A percentile compares a stretch with the other conserved stretches of the same genome.
phyloP scores from a whole-genome alignment of 2,888 invertebrate genomes.

The Sussaba pulchella region DNA sequence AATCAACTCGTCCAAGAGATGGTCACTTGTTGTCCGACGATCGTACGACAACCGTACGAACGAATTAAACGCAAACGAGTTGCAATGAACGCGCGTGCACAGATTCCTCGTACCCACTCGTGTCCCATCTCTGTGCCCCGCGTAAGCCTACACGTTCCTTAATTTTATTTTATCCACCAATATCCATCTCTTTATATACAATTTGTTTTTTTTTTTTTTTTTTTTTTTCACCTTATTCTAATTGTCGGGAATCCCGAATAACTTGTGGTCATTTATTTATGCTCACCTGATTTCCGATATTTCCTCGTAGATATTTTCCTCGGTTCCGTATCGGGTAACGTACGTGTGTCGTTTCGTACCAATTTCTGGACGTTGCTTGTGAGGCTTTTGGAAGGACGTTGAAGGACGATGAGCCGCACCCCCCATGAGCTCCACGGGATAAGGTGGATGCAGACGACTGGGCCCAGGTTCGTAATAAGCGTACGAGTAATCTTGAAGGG shows the following conservation, averaged over 20 bases:
- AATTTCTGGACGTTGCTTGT: slow-evolving; percentile 76
- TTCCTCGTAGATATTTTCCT: slow-evolving; percentile 94
- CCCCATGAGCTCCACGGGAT: slow-evolving; percentile 86
- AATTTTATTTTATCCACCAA: too few species aligned
- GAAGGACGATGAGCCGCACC: slow-evolving; percentile 77
- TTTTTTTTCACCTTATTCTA: not conserved
- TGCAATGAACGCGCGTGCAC: slow-evolving; percentile 60
- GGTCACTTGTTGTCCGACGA: slow-evolving; percentile 55
- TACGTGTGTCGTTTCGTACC: slow-evolving; percentile 88
- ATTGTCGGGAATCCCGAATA: not conserved
- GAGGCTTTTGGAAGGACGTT: slow-evolving; percentile 81
- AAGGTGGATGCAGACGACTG: slow-evolving; percentile 87
- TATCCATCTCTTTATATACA: too few species aligned
- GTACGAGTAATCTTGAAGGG: slow-evolving; percentile 90
- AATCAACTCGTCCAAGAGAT: slow-evolving; percentile 37
- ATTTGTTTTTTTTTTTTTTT: too few species aligned
- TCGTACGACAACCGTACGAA: too few species aligned
- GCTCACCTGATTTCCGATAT: slow-evolving; percentile 88
- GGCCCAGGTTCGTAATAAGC: slow-evolving; percentile 92
- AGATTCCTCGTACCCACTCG: slow-evolving; percentile 39
- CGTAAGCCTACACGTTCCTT: too few species aligned
- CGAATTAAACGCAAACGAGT: slow-evolving; percentile 60
- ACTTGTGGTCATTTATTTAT: too few species aligned
- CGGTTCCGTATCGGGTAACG: slow-evolving; percentile 92
- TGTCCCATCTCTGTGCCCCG: slow-evolving; percentile 5